Percentiles rank a stretch among this genome's conserved stretches.
These are phyloP conservation scores for Andrena marginata DNA, from an alignment of 2,888 invertebrate species.

Conservation along the genomic window DNA sequence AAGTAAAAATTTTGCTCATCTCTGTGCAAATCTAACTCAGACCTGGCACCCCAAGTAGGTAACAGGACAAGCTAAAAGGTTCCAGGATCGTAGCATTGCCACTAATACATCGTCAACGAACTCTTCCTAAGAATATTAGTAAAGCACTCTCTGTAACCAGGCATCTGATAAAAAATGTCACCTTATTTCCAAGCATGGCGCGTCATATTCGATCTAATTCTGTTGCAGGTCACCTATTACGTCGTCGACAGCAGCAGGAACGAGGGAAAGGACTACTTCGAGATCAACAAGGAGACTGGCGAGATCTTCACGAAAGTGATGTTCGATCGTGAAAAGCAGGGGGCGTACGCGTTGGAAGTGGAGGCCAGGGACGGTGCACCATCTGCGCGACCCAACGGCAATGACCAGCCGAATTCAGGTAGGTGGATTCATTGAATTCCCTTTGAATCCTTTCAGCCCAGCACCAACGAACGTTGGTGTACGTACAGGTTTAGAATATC, in stretches of 20 bases:
- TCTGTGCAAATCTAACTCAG: too few relatives aligned
- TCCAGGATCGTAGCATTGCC: too few relatives aligned
- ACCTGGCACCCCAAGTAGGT: too few relatives aligned
- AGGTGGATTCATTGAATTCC: slow-evolving; percentile 80
- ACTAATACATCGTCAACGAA: too few relatives aligned
- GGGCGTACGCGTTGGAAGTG: slow-evolving; percentile 98
- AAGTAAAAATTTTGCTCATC: too few relatives aligned
- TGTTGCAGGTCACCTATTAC: slow-evolving; percentile 94
- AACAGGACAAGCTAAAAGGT: too few relatives aligned
- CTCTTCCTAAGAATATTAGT: too few relatives aligned
- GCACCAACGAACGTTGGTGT: not conserved
- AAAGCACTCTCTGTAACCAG: too few relatives aligned
- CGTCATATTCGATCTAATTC: not conserved
- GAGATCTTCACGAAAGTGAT: slow-evolving; percentile 97
- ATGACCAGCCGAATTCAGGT: slow-evolving; percentile 98
- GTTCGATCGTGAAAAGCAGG: slow-evolving; percentile 99
- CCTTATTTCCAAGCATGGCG: not conserved
- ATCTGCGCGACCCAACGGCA: slow-evolving; percentile 97
- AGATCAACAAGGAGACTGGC: slow-evolving; percentile 97
- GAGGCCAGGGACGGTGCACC: slow-evolving; percentile 98
- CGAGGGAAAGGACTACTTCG: slow-evolving; percentile 98
- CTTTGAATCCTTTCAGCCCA: not conserved
- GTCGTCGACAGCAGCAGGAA: slow-evolving; percentile 96
- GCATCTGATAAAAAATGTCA: not conserved
- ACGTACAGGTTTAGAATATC: not conserved